Conservation (phyloP, 2,888 invertebrate genomes). For the Epinotia bilunana region DNA sequence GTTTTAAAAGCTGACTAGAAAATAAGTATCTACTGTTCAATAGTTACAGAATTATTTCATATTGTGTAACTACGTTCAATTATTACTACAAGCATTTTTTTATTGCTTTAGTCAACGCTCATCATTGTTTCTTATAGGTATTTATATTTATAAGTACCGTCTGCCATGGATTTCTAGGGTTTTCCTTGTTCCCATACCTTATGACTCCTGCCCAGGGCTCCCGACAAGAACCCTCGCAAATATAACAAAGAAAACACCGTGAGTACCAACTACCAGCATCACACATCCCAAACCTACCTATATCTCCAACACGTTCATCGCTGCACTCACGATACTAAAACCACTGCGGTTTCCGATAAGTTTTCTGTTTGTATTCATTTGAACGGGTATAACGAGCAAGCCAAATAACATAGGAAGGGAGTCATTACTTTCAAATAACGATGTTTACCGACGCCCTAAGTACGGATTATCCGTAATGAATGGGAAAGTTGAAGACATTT, state of each 20-base stretch:
- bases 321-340: slow-evolving; percentile 49
- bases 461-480: slow-evolving; percentile 42
- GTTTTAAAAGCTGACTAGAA: too few species aligned
- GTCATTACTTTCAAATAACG: slow-evolving; percentile 42
- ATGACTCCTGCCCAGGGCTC: too few species aligned
- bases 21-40: too few species aligned
- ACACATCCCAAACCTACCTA: too few species aligned
- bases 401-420: slow-evolving; percentile 42
- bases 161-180: too few species aligned
- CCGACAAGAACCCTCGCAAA: not conserved
- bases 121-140: too few species aligned
- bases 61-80: too few species aligned
- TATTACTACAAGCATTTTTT: too few species aligned
- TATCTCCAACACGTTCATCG: slow-evolving; percentile 9
- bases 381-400: slow-evolving; percentile 39
- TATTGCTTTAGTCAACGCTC: too few species aligned
- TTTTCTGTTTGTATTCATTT: slow-evolving; percentile 56
- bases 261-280: not conserved
- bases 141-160: too few species aligned
- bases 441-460: slow-evolving; percentile 42
- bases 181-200: too few species aligned
- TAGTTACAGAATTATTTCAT: too few species aligned
- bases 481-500: slow-evolving; percentile 42
- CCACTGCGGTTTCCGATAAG: slow-evolving; percentile 61
- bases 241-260: not conserved